Conservation (phyloP, 2,797 vertebrate genomes). For the Periparus ater region DNA sequence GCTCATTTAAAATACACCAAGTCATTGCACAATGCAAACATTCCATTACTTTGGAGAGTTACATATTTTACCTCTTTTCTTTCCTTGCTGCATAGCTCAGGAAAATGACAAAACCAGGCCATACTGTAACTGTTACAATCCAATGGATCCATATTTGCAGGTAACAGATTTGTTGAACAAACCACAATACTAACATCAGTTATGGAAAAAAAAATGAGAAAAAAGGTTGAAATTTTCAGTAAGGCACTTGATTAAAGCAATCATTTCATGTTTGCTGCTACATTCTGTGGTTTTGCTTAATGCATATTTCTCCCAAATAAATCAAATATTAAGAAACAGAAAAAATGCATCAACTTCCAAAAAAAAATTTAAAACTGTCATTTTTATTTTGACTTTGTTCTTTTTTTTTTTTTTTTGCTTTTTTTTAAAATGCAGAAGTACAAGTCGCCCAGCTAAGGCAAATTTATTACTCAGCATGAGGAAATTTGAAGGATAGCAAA, state of each 20-base stretch:
- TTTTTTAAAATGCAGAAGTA: background rate
- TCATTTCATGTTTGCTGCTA: background rate
- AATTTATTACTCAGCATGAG: background rate
- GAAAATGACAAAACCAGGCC: background rate
- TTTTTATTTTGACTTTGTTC: background rate
- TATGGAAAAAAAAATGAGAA: background rate
- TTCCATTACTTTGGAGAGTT: background rate
- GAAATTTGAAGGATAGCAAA: background rate
- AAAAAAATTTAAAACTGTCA: rapidly evolving
- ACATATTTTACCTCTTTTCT: background rate
- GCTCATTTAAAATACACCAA: background rate
- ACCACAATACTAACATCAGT: background rate
- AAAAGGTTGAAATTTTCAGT: background rate
- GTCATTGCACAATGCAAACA: background rate
- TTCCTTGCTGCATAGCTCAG: background rate
- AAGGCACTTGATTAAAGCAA: background rate
- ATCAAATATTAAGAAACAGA: background rate
- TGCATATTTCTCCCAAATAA: background rate
- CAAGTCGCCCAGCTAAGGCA: background rate
- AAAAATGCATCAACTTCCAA: background rate
- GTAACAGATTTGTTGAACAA: background rate
- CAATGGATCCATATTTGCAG: background rate
- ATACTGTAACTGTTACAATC: background rate
- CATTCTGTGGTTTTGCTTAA: background rate
- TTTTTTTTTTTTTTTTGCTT: background rate